These are phyloP conservation scores for Deroplatys truncata DNA, from an alignment of 2,888 invertebrate genomes.

Conservation along the genomic window DNA sequence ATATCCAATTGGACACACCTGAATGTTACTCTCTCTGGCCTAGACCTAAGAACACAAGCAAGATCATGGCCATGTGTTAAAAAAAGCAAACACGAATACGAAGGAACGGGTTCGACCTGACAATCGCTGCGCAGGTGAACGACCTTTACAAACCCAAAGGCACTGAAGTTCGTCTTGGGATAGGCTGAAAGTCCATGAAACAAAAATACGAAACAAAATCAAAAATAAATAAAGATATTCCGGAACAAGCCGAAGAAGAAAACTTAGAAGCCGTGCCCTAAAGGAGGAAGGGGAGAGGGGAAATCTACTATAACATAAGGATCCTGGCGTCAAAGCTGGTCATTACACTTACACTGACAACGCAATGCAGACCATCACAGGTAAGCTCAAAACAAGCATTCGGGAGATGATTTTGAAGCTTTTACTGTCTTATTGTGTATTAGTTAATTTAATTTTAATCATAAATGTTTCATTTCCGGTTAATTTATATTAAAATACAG, in stretches of 20 bases:
- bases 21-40: neutral
- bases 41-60: neutral
- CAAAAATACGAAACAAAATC: neutral
- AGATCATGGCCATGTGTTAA: neutral
- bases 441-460: no score
- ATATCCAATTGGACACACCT: no score
- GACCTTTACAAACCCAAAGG: neutral
- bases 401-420: no score
- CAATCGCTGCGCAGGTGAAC: neutral
- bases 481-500: no score
- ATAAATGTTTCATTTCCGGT: no score
- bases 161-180: neutral
- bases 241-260: neutral
- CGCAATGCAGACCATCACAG: neutral
- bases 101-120: neutral
- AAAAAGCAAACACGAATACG: neutral
- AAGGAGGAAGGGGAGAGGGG: no score
- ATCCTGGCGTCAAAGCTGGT: neutral
- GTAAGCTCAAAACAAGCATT: neutral
- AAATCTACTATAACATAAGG: neutral
- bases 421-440: no score
- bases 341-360: neutral
- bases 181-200: neutral
- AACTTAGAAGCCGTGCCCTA: neutral
- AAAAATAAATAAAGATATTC: neutral